Base-by-base conservation (phyloP, 2,113 vertebrate genomes). In the Anhinga rufa region DNA sequence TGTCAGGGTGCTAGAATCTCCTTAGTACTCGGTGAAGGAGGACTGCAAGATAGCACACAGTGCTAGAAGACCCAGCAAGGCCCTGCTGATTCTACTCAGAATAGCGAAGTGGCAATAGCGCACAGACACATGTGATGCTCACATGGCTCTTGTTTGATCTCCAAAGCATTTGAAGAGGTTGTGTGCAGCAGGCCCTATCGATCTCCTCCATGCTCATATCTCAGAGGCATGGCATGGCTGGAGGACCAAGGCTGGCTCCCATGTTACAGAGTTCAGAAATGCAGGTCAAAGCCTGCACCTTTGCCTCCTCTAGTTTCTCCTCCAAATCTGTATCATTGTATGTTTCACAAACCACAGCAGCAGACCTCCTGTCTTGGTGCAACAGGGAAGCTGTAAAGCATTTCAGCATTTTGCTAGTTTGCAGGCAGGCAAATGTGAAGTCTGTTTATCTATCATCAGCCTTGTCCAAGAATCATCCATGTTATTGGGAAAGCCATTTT, bases 71-170 rank as follows among this genome's bases (percentile, higher is more conserved):
- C 19, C 9, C 36, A 21, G 21, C 26, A 48, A 12, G 34, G 66
- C 32, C 28, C 52, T 71, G 25, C 44, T 72, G 49, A 20, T 52
- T 54, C 38, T 61, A 32, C n/a, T 4, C 68, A 80, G 76, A 88
- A 54, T 3, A 62, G 36, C 24, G 26, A 32, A 54, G 28, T 28
- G 31, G 58, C 28, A 80, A 65, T 17, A 70, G 38, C 4, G 0
- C 48, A 31, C 0, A 3, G 60, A 55, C 17, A 38, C 11, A 18
- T 1, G 0, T 3, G 69, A 46, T 68, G 68, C 36, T 57, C 49
- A 32, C 0, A 0, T 0, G 4, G 71, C 44, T 91, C 38, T 38
- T 65, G 28, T 18, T 61, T 84, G 57, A 16, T 9, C 44, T 84
- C 44, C 36, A 68, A 42, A 44, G 38, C 32, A 22, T 22, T 17